These are phyloP conservation scores for Candidula unifasciata DNA, from an alignment of 2,888 invertebrate species.

Conservation along the genomic window DNA sequence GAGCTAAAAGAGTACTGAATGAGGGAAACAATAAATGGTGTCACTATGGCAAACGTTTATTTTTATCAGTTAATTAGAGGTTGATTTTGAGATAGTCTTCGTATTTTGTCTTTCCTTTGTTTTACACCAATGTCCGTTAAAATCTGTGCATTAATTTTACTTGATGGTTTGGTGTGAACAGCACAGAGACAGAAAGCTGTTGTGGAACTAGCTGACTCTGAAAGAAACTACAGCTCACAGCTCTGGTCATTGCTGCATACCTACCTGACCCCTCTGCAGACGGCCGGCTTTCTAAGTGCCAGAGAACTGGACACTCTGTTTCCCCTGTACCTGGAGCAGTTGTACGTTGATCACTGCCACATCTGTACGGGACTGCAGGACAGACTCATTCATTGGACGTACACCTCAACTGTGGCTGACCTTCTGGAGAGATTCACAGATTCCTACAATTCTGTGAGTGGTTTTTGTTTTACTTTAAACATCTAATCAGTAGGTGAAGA, in stretches of 20 bases:
- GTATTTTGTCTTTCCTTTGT: not conserved
- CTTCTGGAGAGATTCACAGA: slow-evolving; percentile 75
- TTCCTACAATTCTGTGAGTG: slow-evolving; percentile 34
- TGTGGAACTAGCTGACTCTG: slow-evolving; percentile 78
- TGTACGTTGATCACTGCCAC: slow-evolving; percentile 78
- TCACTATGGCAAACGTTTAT: not conserved
- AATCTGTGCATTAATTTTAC: not conserved
- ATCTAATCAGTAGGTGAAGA: too few relatives aligned
- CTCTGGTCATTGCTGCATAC: slow-evolving; percentile 78
- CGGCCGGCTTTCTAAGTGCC: slow-evolving; percentile 61
- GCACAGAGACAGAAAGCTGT: slow-evolving; percentile 67
- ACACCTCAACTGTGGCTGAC: slow-evolving; percentile 77
- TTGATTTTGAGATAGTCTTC: not conserved
- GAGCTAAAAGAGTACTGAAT: too few relatives aligned
- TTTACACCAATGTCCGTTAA: not conserved
- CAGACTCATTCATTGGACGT: slow-evolving; percentile 76
- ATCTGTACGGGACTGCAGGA: slow-evolving; percentile 78
- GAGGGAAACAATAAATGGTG: too few relatives aligned
- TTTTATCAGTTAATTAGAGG: not conserved
- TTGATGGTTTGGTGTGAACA: slow-evolving; percentile 40
- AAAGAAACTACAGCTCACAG: slow-evolving; percentile 78
- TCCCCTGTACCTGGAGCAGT: slow-evolving; percentile 77
- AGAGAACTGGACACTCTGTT: slow-evolving; percentile 76
- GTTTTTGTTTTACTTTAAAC: not conserved
- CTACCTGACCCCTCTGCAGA: slow-evolving; percentile 77